phyloP scores from a whole-genome alignment of 2,888 invertebrate genomes.

The Ochropleura plecta region DNA sequence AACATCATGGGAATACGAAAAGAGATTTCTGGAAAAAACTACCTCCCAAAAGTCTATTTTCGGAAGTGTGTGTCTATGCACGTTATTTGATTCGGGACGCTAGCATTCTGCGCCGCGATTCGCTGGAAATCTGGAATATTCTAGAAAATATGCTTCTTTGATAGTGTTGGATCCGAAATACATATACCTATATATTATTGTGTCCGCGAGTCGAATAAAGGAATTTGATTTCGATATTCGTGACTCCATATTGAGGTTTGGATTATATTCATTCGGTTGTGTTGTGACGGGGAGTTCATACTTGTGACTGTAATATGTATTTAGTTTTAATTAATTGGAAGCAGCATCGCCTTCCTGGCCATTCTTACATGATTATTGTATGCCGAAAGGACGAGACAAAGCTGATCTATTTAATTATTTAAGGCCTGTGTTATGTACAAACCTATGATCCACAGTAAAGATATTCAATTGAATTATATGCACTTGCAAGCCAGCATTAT shows the following conservation, averaged over 20 bases:
- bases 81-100: constrained; percentile 50
- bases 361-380: no score
- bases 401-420: no score
- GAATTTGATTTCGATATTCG: constrained; percentile 61
- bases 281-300: neutral
- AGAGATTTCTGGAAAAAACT: constrained; percentile 45
- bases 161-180: constrained; percentile 36
- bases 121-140: constrained; percentile 20
- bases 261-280: constrained; percentile 6
- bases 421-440: no score
- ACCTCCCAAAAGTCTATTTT: constrained; percentile 49
- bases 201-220: constrained; percentile 55
- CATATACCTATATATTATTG: constrained; percentile 44
- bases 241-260: constrained; percentile 35
- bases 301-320: neutral
- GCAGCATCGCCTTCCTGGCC: no score
- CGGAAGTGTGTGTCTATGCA: constrained; percentile 47
- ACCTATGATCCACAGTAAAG: no score
- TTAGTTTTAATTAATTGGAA: no score
- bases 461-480: no score
- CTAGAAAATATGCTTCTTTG: constrained; percentile 52
- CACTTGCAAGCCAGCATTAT: no score
- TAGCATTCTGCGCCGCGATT: constrained; percentile 35
- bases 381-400: no score
- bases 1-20: constrained; percentile 43